A percentile compares a stretch with the other conserved stretches of the same genome.
These are phyloP conservation scores for Teleiodes luculella DNA, from an alignment of 2,888 invertebrate genomes.

Conservation along the genomic window DNA sequence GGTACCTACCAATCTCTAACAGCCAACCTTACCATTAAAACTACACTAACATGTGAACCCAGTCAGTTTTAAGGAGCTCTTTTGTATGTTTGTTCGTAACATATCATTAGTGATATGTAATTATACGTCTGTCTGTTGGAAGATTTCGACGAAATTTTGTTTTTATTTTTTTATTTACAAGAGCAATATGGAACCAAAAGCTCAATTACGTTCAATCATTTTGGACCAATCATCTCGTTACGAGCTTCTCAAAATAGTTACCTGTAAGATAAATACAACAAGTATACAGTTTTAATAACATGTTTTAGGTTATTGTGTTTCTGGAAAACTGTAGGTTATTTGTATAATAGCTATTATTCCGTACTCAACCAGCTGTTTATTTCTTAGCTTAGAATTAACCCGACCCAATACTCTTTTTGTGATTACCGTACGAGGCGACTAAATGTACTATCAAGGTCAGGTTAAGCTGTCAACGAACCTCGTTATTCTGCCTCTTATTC, in stretches of 20 bases:
- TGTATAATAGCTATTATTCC: no score
- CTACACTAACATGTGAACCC: no score
- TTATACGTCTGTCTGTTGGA: neutral
- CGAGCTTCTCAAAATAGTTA: neutral
- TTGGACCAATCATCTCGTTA: slow-evolving; percentile 12
- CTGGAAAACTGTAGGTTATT: no score
- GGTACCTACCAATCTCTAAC: no score
- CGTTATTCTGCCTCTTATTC: no score
- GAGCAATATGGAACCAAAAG: slow-evolving; percentile 14
- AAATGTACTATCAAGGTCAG: no score
- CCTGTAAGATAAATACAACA: neutral
- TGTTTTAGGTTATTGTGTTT: neutral
- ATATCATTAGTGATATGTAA: neutral
- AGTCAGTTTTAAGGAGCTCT: neutral
- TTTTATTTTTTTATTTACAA: neutral
- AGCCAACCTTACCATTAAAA: no score
- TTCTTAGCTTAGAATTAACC: no score
- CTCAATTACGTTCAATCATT: slow-evolving; percentile 13
- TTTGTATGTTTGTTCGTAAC: neutral
- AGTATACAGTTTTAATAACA: neutral
- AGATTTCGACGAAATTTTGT: neutral
- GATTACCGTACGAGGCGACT: no score
- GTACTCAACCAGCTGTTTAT: no score
- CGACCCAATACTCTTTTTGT: no score
- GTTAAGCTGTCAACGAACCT: no score